Conservation (phyloP, 2,113 vertebrate species). For the Colius striatus region DNA sequence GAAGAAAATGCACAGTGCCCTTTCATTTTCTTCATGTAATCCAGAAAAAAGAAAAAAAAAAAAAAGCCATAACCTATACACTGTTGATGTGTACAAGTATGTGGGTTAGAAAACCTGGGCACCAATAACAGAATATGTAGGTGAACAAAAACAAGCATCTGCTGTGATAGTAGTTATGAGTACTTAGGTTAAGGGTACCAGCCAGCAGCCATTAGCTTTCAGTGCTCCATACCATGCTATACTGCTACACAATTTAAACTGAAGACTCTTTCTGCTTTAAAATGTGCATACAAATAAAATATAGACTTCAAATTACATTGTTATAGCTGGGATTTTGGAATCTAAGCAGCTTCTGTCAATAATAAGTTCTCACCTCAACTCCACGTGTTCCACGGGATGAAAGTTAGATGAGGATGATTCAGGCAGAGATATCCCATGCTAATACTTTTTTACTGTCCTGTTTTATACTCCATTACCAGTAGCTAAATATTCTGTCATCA, state of each 20-base stretch:
- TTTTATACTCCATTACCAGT: background rate
- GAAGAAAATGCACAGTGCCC: background rate
- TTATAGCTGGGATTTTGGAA: background rate
- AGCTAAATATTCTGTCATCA: background rate
- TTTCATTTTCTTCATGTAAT: background rate
- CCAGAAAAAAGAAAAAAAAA: background rate
- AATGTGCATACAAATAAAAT: background rate
- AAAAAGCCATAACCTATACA: background rate
- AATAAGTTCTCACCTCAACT: background rate
- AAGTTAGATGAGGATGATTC: background rate
- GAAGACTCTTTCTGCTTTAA: background rate
- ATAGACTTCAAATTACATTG: background rate
- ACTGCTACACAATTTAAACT: background rate
- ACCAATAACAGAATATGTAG: background rate
- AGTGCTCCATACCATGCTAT: background rate
- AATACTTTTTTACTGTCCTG: background rate
- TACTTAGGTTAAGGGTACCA: background rate
- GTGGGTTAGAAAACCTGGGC: background rate
- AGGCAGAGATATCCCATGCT: background rate
- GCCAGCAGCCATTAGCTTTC: background rate
- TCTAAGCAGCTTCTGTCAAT: background rate
- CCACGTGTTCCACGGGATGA: background rate
- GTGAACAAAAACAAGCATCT: background rate
- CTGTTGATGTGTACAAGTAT: background rate
- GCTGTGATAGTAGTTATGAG: background rate